Conservation (phyloP, 2,113 vertebrate genomes). For the Psilopsiagon aymara region DNA sequence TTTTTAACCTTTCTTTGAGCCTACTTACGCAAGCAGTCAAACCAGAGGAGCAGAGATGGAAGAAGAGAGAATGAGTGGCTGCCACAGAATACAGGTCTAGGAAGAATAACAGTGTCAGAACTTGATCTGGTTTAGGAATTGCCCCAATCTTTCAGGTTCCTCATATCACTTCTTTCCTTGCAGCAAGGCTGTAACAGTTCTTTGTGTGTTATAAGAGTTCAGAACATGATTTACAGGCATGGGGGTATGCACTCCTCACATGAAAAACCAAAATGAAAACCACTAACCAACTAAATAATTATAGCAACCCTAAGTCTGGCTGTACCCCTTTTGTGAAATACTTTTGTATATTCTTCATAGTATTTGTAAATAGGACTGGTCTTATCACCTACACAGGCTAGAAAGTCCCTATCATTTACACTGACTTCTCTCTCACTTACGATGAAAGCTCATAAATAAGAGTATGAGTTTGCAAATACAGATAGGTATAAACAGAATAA, state of each 20-base stretch:
- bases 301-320: neutral
- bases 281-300: neutral
- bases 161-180: neutral
- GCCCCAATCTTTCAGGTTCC: neutral
- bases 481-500: neutral
- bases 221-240: neutral
- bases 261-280: neutral
- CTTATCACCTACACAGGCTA: neutral
- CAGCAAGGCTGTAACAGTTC: neutral
- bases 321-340: neutral
- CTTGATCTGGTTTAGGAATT: neutral
- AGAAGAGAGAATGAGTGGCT: neutral
- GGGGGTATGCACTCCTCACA: neutral
- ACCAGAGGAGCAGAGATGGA: neutral
- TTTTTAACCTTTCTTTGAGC: neutral
- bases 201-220: neutral
- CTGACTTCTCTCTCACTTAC: neutral
- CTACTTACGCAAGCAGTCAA: neutral
- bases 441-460: neutral
- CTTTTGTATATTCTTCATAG: rapidly evolving
- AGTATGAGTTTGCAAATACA: neutral
- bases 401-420: neutral
- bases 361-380: neutral
- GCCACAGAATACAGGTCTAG: neutral
- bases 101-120: rapidly evolving